These are phyloP conservation scores for Drosophila santomea DNA, from an alignment of 1,140 invertebrate species.

Conservation along the genomic window DNA sequence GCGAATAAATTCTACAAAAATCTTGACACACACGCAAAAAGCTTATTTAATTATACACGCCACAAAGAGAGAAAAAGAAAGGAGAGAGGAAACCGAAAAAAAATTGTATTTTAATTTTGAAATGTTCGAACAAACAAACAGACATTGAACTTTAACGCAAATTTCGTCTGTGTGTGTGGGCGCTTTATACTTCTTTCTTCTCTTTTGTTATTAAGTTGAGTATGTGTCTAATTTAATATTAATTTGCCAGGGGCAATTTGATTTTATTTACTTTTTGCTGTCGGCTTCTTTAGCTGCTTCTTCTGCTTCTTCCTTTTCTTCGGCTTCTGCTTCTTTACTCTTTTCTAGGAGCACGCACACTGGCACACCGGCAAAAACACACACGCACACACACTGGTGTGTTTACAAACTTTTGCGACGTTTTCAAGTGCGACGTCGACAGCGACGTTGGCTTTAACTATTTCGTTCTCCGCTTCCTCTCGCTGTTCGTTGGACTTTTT, in stretches of 20 bases:
- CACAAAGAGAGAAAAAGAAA: conserved; percentile 22
- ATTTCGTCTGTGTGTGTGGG: conserved; percentile 31
- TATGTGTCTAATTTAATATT: conserved; percentile 50
- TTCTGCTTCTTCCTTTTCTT: conserved; percentile 14
- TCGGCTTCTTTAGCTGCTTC: conserved; percentile 36
- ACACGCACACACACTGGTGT: conserved; percentile 36
- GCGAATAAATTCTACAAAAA: conserved; percentile 42
- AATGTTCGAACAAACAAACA: conserved; percentile 42
- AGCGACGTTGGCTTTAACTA: conserved; percentile 73
- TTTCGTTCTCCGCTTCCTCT: conserved; percentile 62
- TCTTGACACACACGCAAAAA: conserved; percentile 18
- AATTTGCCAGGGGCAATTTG: conserved; percentile 38
- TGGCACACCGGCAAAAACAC: conserved; percentile 31
- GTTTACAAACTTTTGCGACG: conserved; percentile 83
- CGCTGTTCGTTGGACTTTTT: conserved; percentile 49
- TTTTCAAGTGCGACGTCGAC: conserved; percentile 74
- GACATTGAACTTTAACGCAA: conserved; percentile 70
- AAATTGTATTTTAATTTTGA: conserved; percentile 55
- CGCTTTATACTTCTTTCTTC: conserved; percentile 6
- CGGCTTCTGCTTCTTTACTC: conserved; percentile 40
- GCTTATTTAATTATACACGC: conserved; percentile 55
- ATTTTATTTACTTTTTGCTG: conserved; percentile 71
- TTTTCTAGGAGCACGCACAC: conserved; percentile 62
- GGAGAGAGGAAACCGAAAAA: not conserved
- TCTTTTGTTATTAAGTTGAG: conserved; percentile 39